Conservation (phyloP, 2,113 vertebrate genomes). For the Grus americana region DNA sequence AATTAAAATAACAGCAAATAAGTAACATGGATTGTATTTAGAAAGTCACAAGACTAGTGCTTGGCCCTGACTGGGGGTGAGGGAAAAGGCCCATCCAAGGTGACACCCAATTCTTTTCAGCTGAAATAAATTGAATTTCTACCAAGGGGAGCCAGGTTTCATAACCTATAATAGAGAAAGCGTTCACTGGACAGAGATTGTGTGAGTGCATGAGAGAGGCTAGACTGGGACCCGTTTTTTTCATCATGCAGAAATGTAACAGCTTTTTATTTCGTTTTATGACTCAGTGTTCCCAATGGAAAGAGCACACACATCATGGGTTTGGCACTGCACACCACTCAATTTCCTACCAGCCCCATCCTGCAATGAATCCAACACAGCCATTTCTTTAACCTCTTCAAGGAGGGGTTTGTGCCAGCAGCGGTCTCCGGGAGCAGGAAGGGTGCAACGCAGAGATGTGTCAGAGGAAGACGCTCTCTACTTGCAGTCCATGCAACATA, state of each 20-base stretch:
- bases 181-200: background rate
- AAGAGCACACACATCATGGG: conserved; percentile 8
- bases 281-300: conserved; percentile 61
- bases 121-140: conserved; percentile 3
- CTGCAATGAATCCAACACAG: background rate
- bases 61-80: background rate
- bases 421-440: background rate
- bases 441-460: background rate
- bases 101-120: conserved; percentile 32
- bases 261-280: background rate
- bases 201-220: background rate
- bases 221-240: background rate
- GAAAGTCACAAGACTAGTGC: background rate
- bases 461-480: background rate
- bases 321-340: background rate
- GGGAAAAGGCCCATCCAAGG: conserved; percentile 1
- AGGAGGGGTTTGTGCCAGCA: background rate
- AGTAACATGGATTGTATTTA: background rate
- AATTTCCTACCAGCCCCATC: conserved; percentile 15
- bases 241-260: background rate
- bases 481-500: background rate
- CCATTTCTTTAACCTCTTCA: conserved; percentile 30
- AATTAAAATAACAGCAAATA: background rate
- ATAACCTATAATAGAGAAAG: background rate
- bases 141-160: conserved; percentile 16